Evolutionary conservation across 2,797 vertebrate species (phyloP), one percentile per base, ranked within the genome.

Genomic region (Neosilurus mollespiculum): DNA sequence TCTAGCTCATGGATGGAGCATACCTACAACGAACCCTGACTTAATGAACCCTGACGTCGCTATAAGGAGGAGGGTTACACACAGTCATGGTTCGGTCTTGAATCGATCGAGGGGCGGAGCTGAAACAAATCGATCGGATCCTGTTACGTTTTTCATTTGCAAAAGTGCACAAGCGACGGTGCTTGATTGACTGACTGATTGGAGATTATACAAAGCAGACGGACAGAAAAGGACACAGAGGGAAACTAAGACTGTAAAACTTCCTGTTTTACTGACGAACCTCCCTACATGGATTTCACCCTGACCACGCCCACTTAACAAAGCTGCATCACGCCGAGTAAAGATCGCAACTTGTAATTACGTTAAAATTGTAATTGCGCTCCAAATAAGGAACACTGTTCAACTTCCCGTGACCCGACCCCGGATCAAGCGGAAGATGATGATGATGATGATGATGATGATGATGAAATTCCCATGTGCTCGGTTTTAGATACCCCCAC

Each of bases 91-190:
- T 61, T 78, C 30, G 58, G 78, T 82, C 78, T 16, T 11, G 18
- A 34, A 22, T 14, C 9, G 78, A 61, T 37, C 43, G 26, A 76
- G 56, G 49, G n/a, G 11, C 10, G 24, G 70, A 5, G 1, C n/a
- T 34, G 34, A 22, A 67, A 9, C 26, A 54, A 79, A 84, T 64
- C 67, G 76, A 85, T 70, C n/a, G n/a, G 51, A 83, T 73, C 56
- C 26, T 64, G 66, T 87, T 82, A 34, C 58, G 77, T 69, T 76
- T 80, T 67, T 75, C 81, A 54, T 81, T 83, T 78, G 66, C 43
- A 58, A 66, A 83, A 67, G 54, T 56, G 16, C 54, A 64, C 61
- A 81, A 81, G 54, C 18, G 16, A 78, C 12, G n/a, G 69, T 22
- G 58, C 75, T 43, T 43, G 43, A 4, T 43, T 43, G 8, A 83